phyloP scores from a whole-genome alignment of 2,797 vertebrate genomes.

The Rachycentron canadum region DNA sequence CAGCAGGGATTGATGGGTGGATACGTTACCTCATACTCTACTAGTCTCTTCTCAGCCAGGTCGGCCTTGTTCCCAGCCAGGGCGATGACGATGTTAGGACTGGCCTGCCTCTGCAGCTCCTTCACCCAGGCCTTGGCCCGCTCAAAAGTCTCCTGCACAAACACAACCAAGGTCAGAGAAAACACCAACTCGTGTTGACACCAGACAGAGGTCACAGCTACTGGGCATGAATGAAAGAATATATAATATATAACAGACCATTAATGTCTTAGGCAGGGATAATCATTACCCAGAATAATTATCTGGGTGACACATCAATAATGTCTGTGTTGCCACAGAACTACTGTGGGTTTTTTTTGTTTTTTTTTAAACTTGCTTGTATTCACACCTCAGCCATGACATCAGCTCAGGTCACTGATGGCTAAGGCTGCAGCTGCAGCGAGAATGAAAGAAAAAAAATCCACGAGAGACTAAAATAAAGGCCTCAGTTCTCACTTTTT shows the following conservation, averaged over 20 bases:
- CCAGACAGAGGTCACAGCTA: not conserved
- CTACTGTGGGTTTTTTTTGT: not conserved
- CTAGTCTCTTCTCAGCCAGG: conserved; percentile 88
- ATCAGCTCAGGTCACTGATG: no score
- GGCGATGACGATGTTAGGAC: conserved; percentile 90
- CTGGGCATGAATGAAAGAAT: not conserved
- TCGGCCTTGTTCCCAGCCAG: conserved; percentile 90
- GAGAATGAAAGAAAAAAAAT: no score
- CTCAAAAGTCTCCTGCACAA: conserved; percentile 88
- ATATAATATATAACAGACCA: not conserved
- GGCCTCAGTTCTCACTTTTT: no score
- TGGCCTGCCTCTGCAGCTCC: conserved; percentile 90
- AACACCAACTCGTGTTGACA: not conserved
- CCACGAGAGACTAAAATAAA: no score
- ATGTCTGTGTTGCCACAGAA: no score
- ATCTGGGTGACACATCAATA: not conserved
- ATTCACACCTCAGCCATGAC: no score
- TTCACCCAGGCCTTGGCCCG: conserved; percentile 91
- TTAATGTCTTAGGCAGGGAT: not conserved
- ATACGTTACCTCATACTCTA: conserved; percentile 87
- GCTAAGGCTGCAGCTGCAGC: no score
- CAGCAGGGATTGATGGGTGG: not conserved
- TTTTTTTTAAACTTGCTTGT: no score
- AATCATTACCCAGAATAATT: not conserved
- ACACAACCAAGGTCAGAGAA: conserved; percentile 28